Conservation (phyloP, 1,140 invertebrate species). For the Ooceraea biroi region DNA sequence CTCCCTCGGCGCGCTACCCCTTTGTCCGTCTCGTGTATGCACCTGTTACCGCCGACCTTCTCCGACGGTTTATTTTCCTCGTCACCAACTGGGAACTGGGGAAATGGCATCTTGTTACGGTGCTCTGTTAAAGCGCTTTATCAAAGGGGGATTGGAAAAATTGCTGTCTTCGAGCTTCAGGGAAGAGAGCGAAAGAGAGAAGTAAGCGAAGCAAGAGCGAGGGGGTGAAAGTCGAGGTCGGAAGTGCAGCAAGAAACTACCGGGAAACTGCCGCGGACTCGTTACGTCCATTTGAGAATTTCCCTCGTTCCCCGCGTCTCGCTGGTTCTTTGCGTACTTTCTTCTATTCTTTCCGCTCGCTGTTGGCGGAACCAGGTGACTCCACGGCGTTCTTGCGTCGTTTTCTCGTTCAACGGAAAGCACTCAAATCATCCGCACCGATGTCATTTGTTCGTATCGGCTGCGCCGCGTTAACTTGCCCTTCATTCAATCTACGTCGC, state of each 20-base stretch:
- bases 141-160: conserved; percentile 53
- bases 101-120: conserved; percentile 52
- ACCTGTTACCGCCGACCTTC: conserved; percentile 10
- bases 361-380: not conserved
- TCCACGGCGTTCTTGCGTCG: not conserved
- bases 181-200: not conserved
- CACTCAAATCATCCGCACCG: not conserved
- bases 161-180: conserved; percentile 3
- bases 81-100: conserved; percentile 16
- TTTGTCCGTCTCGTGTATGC: not conserved
- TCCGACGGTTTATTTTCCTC: conserved; percentile 31
- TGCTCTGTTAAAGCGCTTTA: conserved; percentile 43
- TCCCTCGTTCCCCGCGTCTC: not conserved
- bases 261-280: conserved; percentile 57
- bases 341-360: not conserved
- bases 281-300: conserved; percentile 53
- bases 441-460: not conserved
- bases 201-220: not conserved
- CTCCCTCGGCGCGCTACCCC: not conserved
- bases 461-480: not conserved
- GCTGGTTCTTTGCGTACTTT: not conserved
- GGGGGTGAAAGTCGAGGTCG: not conserved
- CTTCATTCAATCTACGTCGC: not conserved
- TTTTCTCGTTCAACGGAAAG: not conserved
- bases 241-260: conserved; percentile 29